Conservation (phyloP, 2,888 invertebrate genomes). For the Tinea pellionella region DNA sequence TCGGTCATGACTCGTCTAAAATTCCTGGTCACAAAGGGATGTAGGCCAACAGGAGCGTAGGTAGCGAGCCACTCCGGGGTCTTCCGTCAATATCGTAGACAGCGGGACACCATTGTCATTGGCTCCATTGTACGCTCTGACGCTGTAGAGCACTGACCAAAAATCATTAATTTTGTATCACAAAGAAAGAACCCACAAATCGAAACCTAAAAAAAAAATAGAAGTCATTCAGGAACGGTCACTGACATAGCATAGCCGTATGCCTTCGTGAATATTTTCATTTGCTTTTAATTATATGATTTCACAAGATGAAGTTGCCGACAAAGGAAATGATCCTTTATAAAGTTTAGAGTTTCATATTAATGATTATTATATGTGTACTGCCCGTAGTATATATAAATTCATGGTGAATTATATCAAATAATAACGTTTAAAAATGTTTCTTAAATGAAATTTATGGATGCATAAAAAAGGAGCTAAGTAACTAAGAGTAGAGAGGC, state of each 20-base stretch:
- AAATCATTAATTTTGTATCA: constrained; percentile 69
- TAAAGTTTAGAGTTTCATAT: constrained; percentile 4
- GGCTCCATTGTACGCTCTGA: constrained; percentile 46
- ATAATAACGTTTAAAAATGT: background rate
- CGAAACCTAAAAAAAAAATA: constrained; percentile 56
- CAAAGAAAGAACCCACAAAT: constrained; percentile 68
- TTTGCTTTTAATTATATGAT: constrained; percentile 51
- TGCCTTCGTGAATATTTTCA: constrained; percentile 35
- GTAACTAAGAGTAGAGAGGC: too few species aligned
- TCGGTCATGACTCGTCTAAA: constrained; percentile 46
- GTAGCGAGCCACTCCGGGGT: constrained; percentile 36
- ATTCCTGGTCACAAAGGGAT: constrained; percentile 48
- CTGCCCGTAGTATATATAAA: background rate
- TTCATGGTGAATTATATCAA: background rate
- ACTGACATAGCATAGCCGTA: constrained; percentile 41
- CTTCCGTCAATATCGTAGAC: constrained; percentile 63
- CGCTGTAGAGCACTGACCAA: constrained; percentile 58
- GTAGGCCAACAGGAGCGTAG: constrained; percentile 46
- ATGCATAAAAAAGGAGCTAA: background rate
- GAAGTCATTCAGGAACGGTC: constrained; percentile 58
- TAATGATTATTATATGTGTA: background rate
- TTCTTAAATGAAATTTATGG: background rate
- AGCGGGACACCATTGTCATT: constrained; percentile 67
- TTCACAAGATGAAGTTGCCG: constrained; percentile 19
- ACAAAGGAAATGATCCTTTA: constrained; percentile 17